A percentile compares a stretch with the other conserved stretches of the same genome.
These are phyloP conservation scores for Falco biarmicus DNA, from an alignment of 2,797 vertebrate species.

Conservation along the genomic window DNA sequence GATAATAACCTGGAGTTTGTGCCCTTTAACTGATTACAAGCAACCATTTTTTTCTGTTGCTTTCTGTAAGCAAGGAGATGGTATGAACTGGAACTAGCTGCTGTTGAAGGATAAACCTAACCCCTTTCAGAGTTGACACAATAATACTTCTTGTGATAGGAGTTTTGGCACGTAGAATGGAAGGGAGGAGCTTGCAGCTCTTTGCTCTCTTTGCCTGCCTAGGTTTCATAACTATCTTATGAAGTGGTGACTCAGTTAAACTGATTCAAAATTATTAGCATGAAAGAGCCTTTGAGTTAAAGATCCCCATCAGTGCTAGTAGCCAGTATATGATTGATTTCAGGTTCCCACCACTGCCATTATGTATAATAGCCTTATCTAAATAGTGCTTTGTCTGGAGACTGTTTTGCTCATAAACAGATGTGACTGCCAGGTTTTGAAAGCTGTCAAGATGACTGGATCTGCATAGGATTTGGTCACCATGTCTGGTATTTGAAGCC, in stretches of 20 bases:
- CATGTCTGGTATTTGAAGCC: not conserved
- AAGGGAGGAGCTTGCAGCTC: not conserved
- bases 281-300: not conserved
- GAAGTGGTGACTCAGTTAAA: not conserved
- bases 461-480: not conserved
- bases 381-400: not conserved
- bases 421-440: not conserved
- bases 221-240: not conserved
- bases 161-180: not conserved
- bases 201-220: not conserved
- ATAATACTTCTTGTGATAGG: conserved; percentile 25
- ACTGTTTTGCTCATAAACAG: not conserved
- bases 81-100: not conserved
- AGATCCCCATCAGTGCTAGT: not conserved
- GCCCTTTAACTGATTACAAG: not conserved
- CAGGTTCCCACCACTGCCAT: not conserved
- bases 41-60: not conserved
- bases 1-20: not conserved
- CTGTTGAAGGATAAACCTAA: not conserved
- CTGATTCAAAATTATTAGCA: not conserved
- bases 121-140: not conserved
- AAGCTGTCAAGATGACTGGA: not conserved
- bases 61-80: not conserved
- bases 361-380: not conserved
- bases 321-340: not conserved